Conservation (phyloP, 2,113 vertebrate genomes). For the Epinephelus moara region DNA sequence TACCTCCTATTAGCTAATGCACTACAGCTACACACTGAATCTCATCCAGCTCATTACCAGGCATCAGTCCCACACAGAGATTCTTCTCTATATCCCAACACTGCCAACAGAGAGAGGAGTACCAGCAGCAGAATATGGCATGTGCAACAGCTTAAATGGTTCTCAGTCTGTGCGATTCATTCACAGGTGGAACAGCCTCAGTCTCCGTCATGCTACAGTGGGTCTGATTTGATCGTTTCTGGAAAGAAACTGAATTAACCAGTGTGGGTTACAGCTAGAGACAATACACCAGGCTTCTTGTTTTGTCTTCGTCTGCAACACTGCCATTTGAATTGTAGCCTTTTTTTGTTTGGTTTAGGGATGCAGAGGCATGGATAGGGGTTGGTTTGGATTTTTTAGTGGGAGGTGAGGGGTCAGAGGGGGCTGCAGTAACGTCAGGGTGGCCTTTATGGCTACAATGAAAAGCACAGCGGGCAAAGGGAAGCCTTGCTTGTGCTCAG, state of each 20-base stretch:
- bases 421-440: conserved; percentile 38
- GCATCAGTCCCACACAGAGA: background rate
- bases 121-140: background rate
- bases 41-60: conserved; percentile 59
- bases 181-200: background rate
- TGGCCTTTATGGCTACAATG: conserved; percentile 69
- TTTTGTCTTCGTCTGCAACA: conserved; percentile 16
- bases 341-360: conserved; percentile 50
- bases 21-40: conserved; percentile 27
- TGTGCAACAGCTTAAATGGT: background rate
- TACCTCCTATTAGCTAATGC: conserved; percentile 45
- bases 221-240: conserved; percentile 10
- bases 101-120: background rate
- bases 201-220: background rate
- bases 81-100: conserved; percentile 17
- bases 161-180: background rate
- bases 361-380: conserved; percentile 10
- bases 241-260: conserved; percentile 19
- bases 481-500: conserved; percentile 59
- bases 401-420: conserved; percentile 5
- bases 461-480: conserved; percentile 78
- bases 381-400: conserved; percentile 16
- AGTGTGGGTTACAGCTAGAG: conserved; percentile 18
- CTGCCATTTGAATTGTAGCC: conserved; percentile 28
- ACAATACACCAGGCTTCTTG: conserved; percentile 21